A percentile compares a stretch with the other conserved stretches of the same genome.
Conservation (phyloP, 1,140 invertebrate species). For the Nylanderia fulva region DNA sequence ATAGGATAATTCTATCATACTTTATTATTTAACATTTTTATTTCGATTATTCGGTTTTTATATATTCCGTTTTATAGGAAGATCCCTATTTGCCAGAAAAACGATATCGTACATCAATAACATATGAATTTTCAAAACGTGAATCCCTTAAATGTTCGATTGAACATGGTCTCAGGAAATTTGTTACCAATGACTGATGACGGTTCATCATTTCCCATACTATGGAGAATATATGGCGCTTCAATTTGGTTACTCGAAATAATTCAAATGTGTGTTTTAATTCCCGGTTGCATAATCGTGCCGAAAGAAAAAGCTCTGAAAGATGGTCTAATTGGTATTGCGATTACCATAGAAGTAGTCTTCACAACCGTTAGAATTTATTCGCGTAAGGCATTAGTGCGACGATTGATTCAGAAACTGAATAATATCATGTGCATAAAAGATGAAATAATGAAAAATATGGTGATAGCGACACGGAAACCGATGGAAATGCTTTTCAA, state of each 20-base stretch:
- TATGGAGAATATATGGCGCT: constrained; percentile 23
- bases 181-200: constrained; percentile 52
- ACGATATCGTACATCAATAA: not conserved
- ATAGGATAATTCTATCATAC: not conserved
- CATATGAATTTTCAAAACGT: constrained; percentile 65
- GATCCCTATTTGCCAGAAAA: not conserved
- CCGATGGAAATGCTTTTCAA: constrained; percentile 18
- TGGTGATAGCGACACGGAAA: not conserved
- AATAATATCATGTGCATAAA: not conserved
- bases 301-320: constrained; percentile 46
- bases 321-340: constrained; percentile 51
- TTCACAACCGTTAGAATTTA: constrained; percentile 25
- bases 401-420: constrained; percentile 49
- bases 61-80: not conserved
- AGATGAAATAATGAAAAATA: not conserved
- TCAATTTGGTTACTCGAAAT: constrained; percentile 43
- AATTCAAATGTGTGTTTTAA: not conserved
- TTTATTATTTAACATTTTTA: not conserved
- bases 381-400: not conserved
- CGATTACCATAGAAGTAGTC: constrained; percentile 38
- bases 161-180: constrained; percentile 61
- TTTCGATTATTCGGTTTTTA: not conserved
- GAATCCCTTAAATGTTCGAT: constrained; percentile 51
- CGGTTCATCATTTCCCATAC: constrained; percentile 3
- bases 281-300: constrained; percentile 16